These are phyloP conservation scores for Pedetes capensis DNA, from an alignment of 2,113 vertebrate species.

Conservation along the genomic window DNA sequence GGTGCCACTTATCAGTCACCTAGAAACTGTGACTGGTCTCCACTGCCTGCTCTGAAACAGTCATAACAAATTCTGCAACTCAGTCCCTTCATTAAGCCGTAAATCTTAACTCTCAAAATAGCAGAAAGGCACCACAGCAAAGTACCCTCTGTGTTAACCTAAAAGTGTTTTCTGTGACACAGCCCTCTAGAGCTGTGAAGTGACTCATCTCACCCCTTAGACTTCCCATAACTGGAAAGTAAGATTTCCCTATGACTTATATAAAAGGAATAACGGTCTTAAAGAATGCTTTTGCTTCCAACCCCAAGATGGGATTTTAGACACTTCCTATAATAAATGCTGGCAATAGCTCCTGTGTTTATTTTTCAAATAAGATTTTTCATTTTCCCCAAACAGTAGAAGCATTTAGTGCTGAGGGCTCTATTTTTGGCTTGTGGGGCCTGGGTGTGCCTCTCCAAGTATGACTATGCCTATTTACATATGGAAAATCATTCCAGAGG, in stretches of 20 bases:
- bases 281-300: conserved; percentile 34
- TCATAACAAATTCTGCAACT: background rate
- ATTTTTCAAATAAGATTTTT: conserved; percentile 47
- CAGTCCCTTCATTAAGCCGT: background rate
- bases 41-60: background rate
- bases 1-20: background rate
- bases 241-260: background rate
- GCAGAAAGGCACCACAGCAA: background rate
- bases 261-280: conserved; percentile 19
- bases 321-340: conserved; percentile 45
- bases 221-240: background rate
- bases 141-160: background rate
- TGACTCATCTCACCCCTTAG: background rate
- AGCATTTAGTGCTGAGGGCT: conserved; percentile 30
- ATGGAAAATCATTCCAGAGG: conserved; percentile 42
- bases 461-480: conserved; percentile 62
- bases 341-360: conserved; percentile 53
- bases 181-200: background rate
- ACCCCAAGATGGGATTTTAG: conserved; percentile 11
- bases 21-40: background rate
- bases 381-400: conserved; percentile 45
- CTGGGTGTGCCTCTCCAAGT: conserved; percentile 49
- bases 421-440: conserved; percentile 37
- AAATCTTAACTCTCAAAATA: background rate
- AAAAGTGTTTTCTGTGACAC: background rate